A percentile compares a stretch with the other conserved stretches of the same genome.
Evolutionary conservation across 2,113 vertebrate genomes (phyloP).

Genomic region (Rousettus leschenaultii): DNA sequence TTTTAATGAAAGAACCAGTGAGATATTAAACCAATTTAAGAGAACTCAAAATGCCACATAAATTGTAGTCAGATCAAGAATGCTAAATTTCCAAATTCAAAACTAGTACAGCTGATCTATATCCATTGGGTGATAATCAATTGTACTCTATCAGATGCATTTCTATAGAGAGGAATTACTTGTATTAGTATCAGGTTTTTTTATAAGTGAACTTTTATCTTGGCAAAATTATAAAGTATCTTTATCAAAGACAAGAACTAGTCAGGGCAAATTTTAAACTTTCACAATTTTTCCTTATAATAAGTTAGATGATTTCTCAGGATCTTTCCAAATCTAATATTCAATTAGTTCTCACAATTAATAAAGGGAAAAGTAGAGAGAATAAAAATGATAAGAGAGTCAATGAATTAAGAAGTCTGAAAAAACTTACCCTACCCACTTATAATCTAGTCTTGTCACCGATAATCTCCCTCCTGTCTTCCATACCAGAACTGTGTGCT

Average conservation of each 20-base stretch:
- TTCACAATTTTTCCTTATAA: background rate
- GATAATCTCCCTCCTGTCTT: conserved; percentile 39
- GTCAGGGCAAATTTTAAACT: background rate
- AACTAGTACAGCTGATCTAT: background rate
- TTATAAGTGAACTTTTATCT: background rate
- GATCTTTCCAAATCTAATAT: background rate
- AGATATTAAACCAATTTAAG: background rate
- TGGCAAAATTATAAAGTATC: background rate
- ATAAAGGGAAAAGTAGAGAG: background rate
- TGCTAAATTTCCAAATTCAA: background rate
- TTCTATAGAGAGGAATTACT: background rate
- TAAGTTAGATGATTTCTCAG: background rate
- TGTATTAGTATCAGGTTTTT: background rate
- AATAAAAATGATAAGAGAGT: background rate
- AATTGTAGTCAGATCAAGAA: background rate
- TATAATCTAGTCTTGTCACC: background rate
- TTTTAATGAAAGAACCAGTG: background rate
- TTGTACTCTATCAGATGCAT: background rate
- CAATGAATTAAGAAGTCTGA: background rate
- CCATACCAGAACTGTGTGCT: conserved; percentile 14
- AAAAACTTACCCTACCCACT: background rate
- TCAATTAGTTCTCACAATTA: background rate
- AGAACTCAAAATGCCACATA: background rate
- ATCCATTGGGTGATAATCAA: background rate
- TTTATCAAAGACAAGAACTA: background rate